Evolutionary conservation across 2,113 vertebrate genomes (phyloP), one percentile per base, ranked within the genome.

Genomic region (Eretmochelys imbricata): DNA sequence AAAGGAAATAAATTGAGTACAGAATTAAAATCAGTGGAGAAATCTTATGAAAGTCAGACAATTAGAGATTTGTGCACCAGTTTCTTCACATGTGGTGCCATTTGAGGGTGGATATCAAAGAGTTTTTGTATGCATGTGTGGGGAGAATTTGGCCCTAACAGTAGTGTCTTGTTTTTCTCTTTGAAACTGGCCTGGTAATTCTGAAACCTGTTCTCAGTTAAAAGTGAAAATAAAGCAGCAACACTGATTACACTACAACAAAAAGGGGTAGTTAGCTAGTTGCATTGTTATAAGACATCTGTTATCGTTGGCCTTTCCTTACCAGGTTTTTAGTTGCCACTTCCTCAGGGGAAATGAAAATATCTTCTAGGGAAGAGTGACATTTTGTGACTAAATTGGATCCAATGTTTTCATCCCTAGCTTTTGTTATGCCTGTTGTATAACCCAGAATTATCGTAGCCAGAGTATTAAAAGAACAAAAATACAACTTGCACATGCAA

Each of bases 1-100:
- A 92, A 95, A 55, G 46, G 89, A 93, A 94, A 90, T 94, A 93
- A 91, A 93, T 95, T 76, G 38, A 76, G 38, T 42, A 88, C 0
- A 46, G 35, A 83, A 11, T 85, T 89, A 81, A 89, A 94, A 83
- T 91, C 83, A 62, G 94, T 87, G 75, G 62, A 91, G 31, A 69
- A 96, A 91, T 91, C 51, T 13, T 8, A n/a, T 84, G 48, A 0
- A 85, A 93, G 38, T 31, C 75, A 65, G 88, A 19, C 54, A 82
- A 62, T 72, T 82, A 91, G 89, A 48, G 89, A 94, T 80, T 91
- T 89, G 22, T 87, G 59, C 85, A 25, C 31, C 83, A 5, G 51
- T 91, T 96, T 94, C 87, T 96, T 91, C 3, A 0, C 78, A 90
- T 89, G 65, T 38, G 72, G 69, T 90, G 82, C 84, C 80, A 22